Conservation (phyloP, 2,113 vertebrate genomes). For the Tor tambroides region DNA sequence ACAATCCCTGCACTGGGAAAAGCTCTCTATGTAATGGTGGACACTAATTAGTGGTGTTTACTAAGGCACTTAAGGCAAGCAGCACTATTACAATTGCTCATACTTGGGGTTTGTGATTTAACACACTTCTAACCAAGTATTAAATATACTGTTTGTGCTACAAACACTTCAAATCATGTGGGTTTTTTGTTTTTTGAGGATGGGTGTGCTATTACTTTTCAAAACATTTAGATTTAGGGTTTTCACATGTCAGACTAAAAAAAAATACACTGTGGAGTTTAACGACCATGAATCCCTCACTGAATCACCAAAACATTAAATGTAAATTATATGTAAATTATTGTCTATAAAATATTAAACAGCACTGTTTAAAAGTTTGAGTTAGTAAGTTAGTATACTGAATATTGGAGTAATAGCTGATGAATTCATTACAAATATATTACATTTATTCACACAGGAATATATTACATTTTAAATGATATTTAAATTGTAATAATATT, state of each 20-base stretch:
- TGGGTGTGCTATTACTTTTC: background rate
- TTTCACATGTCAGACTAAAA: background rate
- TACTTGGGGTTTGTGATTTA: conserved; percentile 2
- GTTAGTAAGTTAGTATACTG: background rate
- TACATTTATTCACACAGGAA: background rate
- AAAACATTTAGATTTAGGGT: background rate
- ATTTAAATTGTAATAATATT: background rate
- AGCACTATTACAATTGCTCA: background rate
- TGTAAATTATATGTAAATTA: background rate
- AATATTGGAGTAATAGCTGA: background rate
- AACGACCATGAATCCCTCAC: background rate
- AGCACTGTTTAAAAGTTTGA: background rate
- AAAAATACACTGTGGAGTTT: background rate
- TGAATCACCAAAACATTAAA: background rate
- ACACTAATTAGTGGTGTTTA: conserved; percentile 22
- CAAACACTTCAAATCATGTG: background rate
- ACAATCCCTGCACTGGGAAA: background rate
- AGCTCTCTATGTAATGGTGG: background rate
- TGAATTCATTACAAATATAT: background rate
- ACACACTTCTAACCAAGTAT: background rate
- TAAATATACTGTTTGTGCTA: background rate
- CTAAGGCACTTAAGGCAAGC: background rate
- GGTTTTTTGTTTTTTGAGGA: background rate
- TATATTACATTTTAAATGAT: background rate
- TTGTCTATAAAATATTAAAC: background rate